Conservation (phyloP, 2,797 vertebrate species). For the Melanotaenia nigrans region DNA sequence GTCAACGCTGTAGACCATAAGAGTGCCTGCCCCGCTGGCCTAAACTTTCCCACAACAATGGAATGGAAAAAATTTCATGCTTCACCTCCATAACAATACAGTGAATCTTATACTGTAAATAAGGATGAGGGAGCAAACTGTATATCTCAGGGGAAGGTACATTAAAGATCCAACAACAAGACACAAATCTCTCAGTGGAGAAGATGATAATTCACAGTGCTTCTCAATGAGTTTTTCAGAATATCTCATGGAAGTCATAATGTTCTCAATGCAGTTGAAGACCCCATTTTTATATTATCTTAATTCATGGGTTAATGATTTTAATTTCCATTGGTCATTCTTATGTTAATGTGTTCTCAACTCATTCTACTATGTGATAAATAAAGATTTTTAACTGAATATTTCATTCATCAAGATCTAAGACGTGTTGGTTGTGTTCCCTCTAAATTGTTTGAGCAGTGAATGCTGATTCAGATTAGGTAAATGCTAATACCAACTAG, state of each 20-base stretch:
- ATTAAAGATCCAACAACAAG: conserved; percentile 12
- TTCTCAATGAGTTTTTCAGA: neutral
- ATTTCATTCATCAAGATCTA: no score
- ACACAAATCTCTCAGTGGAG: neutral
- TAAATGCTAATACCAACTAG: conserved; percentile 5
- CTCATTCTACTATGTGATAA: no score
- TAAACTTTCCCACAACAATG: neutral
- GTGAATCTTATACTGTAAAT: neutral
- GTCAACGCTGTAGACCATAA: conserved; percentile 12
- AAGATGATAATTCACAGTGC: neutral
- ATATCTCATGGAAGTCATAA: neutral
- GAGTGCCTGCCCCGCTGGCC: conserved; percentile 10
- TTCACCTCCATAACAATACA: conserved; percentile 1
- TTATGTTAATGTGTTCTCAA: no score
- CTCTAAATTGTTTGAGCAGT: neutral
- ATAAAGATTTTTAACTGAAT: no score
- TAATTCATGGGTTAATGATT: neutral
- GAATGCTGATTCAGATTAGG: neutral
- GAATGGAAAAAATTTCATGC: neutral
- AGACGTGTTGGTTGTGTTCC: no score
- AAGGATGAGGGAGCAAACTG: neutral
- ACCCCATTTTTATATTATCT: neutral
- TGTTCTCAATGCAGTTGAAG: neutral
- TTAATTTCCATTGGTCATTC: no score
- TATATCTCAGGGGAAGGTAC: neutral